Conservation (phyloP, 1,140 invertebrate genomes). For the Sycophaga agraensis region DNA sequence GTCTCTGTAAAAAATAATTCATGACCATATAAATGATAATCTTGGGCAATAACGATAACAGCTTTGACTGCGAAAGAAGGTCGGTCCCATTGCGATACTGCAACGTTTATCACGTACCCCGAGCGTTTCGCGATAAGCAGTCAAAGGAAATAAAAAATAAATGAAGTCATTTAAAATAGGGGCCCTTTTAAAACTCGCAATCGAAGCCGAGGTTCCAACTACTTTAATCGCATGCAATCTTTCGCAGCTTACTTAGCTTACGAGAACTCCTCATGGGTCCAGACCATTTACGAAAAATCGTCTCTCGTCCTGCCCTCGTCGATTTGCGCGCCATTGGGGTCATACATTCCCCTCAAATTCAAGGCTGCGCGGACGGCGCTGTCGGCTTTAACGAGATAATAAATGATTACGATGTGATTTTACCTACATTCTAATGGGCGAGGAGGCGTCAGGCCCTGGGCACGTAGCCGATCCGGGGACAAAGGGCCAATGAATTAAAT, state of each 20-base stretch:
- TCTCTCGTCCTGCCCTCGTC: too few species aligned
- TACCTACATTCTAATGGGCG: neutral
- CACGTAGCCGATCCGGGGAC: neutral
- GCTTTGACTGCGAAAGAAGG: neutral
- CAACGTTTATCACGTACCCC: too few species aligned
- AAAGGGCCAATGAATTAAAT: neutral
- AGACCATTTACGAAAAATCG: too few species aligned
- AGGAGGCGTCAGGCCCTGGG: neutral
- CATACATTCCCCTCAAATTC: too few species aligned
- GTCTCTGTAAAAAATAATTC: neutral
- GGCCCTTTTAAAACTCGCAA: too few species aligned
- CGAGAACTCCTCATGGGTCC: too few species aligned
- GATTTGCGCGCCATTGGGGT: too few species aligned
- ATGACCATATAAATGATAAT: neutral
- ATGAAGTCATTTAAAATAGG: too few species aligned
- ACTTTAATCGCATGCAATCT: neutral
- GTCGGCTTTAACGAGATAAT: neutral
- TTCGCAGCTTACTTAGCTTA: neutral
- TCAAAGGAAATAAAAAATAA: too few species aligned
- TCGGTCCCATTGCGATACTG: too few species aligned
- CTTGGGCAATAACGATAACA: neutral
- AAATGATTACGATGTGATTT: slow-evolving; percentile 4
- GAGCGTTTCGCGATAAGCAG: too few species aligned
- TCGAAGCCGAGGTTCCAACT: too few species aligned
- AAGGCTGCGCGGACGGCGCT: neutral